Base-by-base conservation (phyloP, 2,888 invertebrate genomes). In the Acanthoscelides obtectus region DNA sequence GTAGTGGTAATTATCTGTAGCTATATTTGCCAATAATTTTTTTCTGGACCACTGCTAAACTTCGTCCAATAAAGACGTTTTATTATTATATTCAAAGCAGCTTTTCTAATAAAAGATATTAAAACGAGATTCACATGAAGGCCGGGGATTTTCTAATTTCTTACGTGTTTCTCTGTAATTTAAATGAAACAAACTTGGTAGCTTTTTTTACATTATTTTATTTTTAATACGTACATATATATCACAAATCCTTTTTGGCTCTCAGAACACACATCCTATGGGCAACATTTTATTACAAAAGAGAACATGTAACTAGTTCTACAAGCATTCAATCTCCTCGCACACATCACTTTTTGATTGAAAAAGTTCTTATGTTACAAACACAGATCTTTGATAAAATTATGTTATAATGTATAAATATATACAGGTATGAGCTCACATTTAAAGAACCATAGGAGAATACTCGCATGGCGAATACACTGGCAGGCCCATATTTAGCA, bases 161-260 rank as follows among this genome's bases (percentile, higher is more conserved):
- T n/a, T n/a, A n/a, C n/a, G n/a, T n/a, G n/a, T n/a, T n/a, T n/a
- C n/a, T n/a, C n/a, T n/a, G n/a, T n/a, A n/a, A n/a, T n/a, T n/a
- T 45, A 81, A 82, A 80, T 80, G 78, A 81, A 83, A 82, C 78
- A 81, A 82, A 76, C 5, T 1, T 6, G 74, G 69, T 25, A 73
- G 72, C 72, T 71, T 75, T 77, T 83, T 81, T 83, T 82, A 81
- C 81, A 81, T 75, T 76, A 79, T 79, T 83, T 83, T 84, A 84
- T 90, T 86, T 66, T 66, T 66, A 21, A 84, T 84, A 90, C 45
- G 90, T 90, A 90, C 88, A 89, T 89, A 89, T 90, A 86, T 90
- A 90, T 90, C 90, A 90, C 90, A 90, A 90, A 90, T 90, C 90
- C 89, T 90, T 90, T 90, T 90, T 90, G 90, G 90, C 89, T 89